Conservation (phyloP, 2,797 vertebrate genomes). For the Phrynocephalus forsythii region DNA sequence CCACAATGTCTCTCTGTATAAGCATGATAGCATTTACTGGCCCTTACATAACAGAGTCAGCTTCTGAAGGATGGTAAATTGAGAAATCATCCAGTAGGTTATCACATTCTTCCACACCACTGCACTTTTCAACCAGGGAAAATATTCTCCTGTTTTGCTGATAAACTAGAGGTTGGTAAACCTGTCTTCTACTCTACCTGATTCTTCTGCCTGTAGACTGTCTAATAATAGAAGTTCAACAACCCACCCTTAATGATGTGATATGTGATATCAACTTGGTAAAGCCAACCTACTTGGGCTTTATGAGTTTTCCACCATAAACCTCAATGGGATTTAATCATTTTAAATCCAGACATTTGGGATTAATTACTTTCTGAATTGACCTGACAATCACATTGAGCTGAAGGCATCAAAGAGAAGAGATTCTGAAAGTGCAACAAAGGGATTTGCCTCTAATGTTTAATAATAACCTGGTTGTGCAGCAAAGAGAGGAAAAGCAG, state of each 20-base stretch:
- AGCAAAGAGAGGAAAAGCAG: background rate
- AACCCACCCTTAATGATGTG: background rate
- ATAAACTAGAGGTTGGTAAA: slow-evolving; percentile 46
- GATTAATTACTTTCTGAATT: slow-evolving; percentile 21
- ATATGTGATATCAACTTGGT: background rate
- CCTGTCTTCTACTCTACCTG: background rate
- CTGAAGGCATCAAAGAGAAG: slow-evolving; percentile 10
- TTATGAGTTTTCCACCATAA: background rate
- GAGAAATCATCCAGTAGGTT: slow-evolving; percentile 32
- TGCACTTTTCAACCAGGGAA: background rate
- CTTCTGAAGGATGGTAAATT: slow-evolving; percentile 16
- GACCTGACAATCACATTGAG: slow-evolving; percentile 5
- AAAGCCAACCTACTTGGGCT: background rate
- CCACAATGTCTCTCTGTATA: background rate
- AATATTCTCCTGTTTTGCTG: slow-evolving; percentile 44
- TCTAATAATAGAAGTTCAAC: background rate
- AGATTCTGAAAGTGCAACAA: background rate
- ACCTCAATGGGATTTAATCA: slow-evolving; percentile 6
- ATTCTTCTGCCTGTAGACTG: slow-evolving; percentile 17
- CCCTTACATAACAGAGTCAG: slow-evolving; percentile 11
- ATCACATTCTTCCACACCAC: slow-evolving; percentile 47
- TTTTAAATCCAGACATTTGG: slow-evolving; percentile 2
- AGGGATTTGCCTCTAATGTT: background rate
- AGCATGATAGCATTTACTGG: background rate
- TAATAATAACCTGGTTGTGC: background rate